Conservation (phyloP, 2,797 vertebrate species). For the Peromyscus melanophrys region DNA sequence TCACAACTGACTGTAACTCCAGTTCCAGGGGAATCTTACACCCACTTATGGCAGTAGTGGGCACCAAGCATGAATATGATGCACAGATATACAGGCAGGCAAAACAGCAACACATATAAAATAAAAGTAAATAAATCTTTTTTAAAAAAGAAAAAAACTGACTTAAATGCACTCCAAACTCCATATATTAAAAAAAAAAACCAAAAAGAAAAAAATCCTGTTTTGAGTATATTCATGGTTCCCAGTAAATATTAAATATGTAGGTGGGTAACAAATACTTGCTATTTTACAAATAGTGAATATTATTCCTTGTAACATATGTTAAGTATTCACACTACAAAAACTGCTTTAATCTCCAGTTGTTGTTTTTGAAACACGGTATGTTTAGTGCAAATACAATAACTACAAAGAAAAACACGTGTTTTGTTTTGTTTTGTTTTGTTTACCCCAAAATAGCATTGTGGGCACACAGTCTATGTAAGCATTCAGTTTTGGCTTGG, state of each 20-base stretch:
- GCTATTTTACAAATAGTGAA: not conserved
- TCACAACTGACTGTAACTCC: not conserved
- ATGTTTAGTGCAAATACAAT: constrained; percentile 28
- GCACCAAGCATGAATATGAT: not conserved
- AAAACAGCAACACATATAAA: not conserved
- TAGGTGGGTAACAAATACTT: not conserved
- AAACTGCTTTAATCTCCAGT: constrained; percentile 54
- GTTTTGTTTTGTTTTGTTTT: not conserved
- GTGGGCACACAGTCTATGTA: not conserved
- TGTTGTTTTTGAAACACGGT: constrained; percentile 50
- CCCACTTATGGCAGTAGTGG: not conserved
- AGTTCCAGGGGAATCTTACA: not conserved
- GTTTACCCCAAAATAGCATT: constrained; percentile 59
- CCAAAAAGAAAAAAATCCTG: not conserved
- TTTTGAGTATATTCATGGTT: not conserved
- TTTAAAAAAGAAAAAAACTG: not conserved
- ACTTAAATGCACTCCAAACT: not conserved
- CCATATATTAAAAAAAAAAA: too few species aligned
- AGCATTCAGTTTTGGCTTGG: not conserved
- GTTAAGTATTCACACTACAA: constrained; percentile 48
- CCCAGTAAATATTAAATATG: not conserved
- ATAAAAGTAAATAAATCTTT: not conserved
- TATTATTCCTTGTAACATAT: constrained; percentile 9
- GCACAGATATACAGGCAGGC: not conserved
- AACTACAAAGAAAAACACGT: constrained; percentile 33